These are phyloP conservation scores for Bhutanitis thaidina DNA, from an alignment of 2,888 invertebrate species.

Conservation along the genomic window DNA sequence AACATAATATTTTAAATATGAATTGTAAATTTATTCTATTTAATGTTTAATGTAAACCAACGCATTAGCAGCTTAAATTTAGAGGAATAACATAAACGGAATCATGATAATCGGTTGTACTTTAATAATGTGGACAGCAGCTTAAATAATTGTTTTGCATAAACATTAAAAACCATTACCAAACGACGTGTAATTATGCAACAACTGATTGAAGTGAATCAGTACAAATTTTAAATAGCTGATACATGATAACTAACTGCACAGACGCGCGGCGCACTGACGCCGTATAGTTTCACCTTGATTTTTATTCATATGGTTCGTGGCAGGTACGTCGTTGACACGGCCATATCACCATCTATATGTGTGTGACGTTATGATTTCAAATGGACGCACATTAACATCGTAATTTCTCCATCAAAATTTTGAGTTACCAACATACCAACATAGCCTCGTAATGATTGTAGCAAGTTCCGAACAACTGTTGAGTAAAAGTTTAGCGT, in stretches of 20 bases:
- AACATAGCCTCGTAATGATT: too few relatives aligned
- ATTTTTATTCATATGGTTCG: constrained; percentile 70
- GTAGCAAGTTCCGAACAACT: too few relatives aligned
- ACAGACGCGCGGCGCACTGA: constrained; percentile 34
- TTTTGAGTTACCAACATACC: too few relatives aligned
- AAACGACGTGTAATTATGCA: constrained; percentile 25
- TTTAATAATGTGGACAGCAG: too few relatives aligned
- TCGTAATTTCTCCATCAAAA: too few relatives aligned
- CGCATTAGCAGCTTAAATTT: too few relatives aligned
- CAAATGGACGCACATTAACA: not conserved
- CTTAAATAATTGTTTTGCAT: too few relatives aligned
- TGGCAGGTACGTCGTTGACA: constrained; percentile 44
- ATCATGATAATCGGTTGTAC: too few relatives aligned
- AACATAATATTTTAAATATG: not conserved
- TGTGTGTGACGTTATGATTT: constrained; percentile 25
- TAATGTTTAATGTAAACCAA: too few relatives aligned
- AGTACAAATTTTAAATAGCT: constrained; percentile 27
- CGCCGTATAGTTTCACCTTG: constrained; percentile 62
- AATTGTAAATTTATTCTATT: not conserved
- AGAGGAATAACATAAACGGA: too few relatives aligned
- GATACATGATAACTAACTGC: constrained; percentile 34
- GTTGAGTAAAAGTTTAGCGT: too few relatives aligned
- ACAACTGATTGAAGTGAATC: constrained; percentile 25
- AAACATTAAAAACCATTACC: not conserved
- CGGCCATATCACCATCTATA: constrained; percentile 32